Base-by-base conservation (phyloP, 2,888 invertebrate species). In the Callosobruchus maculatus region DNA sequence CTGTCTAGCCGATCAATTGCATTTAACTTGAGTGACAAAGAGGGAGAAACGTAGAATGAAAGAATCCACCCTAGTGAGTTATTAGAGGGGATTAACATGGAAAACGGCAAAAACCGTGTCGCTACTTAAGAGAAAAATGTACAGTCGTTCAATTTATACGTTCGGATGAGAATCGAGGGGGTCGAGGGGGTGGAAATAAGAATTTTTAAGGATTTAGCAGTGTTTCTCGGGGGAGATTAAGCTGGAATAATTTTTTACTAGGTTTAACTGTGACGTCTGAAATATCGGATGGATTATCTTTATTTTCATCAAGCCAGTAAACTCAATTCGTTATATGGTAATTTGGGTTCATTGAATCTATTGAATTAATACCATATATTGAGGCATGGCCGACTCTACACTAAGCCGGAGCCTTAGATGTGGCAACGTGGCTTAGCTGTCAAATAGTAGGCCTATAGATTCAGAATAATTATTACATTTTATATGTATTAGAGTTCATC, bases 91-190 rank as follows among this genome's bases (percentile, higher is more conserved):
- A 85, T 85, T 84, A 85, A 84, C 84, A 84, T 85, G 84, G 84
- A 75, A 77, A 78, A 78, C 76, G 76, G 77, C 74, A 77, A 85
- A 85, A 85, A 85, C 84, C 83, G 82, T 84, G 85, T 85, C 85
- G 84, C 84, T 78, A 77, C 77, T 83, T 81, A 80, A 82, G 82
- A 85, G 85, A 86, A 85, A 85, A 86, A 86, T 85, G 85, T 84
- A 85, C 85, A 85, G 85, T 85, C 84, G 86, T 86, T 86, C 86
- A 86, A 86, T 86, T 86, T 86, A 86, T 86, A 85, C 85, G 85
- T 86, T 86, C 85, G 49, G 49, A 49, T 49, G 49, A 49, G 49
- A 49, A 49, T 49, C 49, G 13, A 49, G 49, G 83, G 82, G 83
- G 81, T 75, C 21, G 68, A 20, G 78, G 78, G n/a, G 68, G 68